These are phyloP conservation scores for Semnopithecus entellus DNA, from an alignment of 2,113 vertebrate species.

Conservation along the genomic window DNA sequence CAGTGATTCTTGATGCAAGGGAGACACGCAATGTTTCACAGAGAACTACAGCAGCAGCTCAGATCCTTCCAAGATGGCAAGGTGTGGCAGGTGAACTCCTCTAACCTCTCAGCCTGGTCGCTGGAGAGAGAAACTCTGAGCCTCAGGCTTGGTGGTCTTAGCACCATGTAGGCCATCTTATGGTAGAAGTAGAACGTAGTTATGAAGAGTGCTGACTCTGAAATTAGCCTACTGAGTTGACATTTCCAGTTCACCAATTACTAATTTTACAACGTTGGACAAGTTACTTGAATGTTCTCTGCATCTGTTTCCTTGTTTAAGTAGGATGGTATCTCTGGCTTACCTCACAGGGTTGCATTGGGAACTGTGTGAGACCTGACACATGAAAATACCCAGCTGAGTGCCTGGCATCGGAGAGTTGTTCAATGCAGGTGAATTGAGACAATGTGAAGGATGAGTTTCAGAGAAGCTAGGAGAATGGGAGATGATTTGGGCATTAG, in stretches of 20 bases:
- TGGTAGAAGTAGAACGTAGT: background rate
- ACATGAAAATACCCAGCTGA: background rate
- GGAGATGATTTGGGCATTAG: too few species aligned
- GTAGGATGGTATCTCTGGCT: background rate
- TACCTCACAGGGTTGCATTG: background rate
- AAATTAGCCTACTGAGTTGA: background rate
- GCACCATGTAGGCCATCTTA: accelerated
- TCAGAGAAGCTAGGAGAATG: background rate
- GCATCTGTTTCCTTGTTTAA: background rate
- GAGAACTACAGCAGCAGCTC: background rate
- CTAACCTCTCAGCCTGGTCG: background rate
- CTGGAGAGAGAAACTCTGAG: background rate
- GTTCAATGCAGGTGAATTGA: background rate
- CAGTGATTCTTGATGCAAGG: background rate
- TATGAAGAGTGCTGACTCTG: background rate
- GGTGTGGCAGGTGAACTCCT: background rate
- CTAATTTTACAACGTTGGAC: too few species aligned
- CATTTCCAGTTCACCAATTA: background rate
- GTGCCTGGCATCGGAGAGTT: background rate
- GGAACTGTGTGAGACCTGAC: background rate
- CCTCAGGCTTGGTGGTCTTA: too few species aligned
- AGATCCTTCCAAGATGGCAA: background rate
- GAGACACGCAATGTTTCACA: background rate
- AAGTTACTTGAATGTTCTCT: background rate
- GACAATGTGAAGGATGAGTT: background rate